phyloP scores from a whole-genome alignment of 2,113 vertebrate genomes.

The Copsychus sechellarum region DNA sequence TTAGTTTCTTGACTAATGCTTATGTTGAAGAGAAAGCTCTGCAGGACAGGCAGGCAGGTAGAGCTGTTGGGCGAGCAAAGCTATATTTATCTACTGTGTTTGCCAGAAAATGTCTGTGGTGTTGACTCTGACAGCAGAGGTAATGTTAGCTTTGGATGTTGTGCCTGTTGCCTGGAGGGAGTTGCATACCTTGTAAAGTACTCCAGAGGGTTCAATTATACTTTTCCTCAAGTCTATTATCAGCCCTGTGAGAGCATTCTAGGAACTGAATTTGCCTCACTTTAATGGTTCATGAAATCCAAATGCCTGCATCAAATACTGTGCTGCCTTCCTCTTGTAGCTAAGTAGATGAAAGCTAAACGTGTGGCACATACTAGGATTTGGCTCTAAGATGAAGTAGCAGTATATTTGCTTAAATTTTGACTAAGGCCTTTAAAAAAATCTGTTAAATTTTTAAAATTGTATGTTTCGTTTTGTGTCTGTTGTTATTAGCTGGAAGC shows the following conservation, averaged over 20 bases:
- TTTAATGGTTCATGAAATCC: rapidly evolving
- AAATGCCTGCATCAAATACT: not conserved
- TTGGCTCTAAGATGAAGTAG: not conserved
- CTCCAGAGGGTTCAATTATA: not conserved
- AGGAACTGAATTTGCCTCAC: not conserved
- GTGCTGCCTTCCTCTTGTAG: not conserved
- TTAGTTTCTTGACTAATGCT: not conserved
- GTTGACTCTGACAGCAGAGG: not conserved
- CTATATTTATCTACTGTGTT: not conserved
- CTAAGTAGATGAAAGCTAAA: not conserved
- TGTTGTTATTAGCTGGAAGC: slow-evolving; percentile 71
- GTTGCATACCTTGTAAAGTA: not conserved
- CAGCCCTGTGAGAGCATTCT: not conserved
- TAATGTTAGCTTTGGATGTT: not conserved
- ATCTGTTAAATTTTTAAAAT: not conserved
- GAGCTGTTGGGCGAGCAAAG: not conserved
- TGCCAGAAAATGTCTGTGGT: not conserved
- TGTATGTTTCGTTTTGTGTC: not conserved
- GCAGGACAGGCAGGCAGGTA: not conserved
- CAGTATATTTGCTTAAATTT: not conserved
- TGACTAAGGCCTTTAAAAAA: not conserved
- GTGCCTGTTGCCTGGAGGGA: not conserved
- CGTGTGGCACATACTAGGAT: not conserved
- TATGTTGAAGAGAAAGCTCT: not conserved
- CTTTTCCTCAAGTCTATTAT: not conserved